Evolutionary conservation across 2,888 invertebrate species (phyloP).

Genomic region (Achlya flavicornis): DNA sequence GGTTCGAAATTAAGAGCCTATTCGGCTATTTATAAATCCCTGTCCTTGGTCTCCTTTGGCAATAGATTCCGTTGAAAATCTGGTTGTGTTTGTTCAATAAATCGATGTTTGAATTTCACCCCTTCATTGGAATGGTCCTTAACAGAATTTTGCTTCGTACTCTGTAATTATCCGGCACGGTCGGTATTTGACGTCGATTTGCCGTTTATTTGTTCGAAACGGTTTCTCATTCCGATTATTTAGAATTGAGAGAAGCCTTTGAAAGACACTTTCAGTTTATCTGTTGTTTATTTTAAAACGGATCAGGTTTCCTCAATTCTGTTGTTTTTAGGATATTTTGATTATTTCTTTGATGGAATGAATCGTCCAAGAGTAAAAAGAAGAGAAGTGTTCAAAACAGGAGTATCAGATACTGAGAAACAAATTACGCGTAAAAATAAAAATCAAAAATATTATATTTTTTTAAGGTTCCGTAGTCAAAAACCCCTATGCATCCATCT

Average conservation of each 20-base stretch:
- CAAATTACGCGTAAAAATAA: neutral
- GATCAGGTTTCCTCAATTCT: neutral
- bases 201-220: conserved; percentile 5
- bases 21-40: conserved; percentile 2
- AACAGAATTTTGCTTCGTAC: conserved; percentile 19
- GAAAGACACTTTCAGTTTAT: conserved; percentile 7
- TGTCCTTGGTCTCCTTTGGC: conserved; percentile 17
- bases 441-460: neutral
- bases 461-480: too few relatives aligned
- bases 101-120: conserved; percentile 35
- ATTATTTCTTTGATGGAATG: neutral
- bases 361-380: neutral
- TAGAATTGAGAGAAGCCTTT: conserved; percentile 3
- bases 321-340: neutral
- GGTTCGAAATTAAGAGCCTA: neutral
- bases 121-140: conserved; percentile 16
- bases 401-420: neutral
- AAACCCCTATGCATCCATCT: too few relatives aligned
- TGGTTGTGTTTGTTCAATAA: conserved; percentile 32
- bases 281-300: conserved; percentile 1
- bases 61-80: conserved; percentile 25
- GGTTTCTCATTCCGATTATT: conserved; percentile 9
- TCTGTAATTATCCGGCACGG: conserved; percentile 13
- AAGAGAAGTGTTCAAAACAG: neutral
- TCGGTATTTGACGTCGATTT: conserved; percentile 16